Percentiles rank a stretch among this genome's conserved stretches.
Evolutionary conservation across 2,113 vertebrate genomes (phyloP).

Genomic region (Corvus moneduloides): DNA sequence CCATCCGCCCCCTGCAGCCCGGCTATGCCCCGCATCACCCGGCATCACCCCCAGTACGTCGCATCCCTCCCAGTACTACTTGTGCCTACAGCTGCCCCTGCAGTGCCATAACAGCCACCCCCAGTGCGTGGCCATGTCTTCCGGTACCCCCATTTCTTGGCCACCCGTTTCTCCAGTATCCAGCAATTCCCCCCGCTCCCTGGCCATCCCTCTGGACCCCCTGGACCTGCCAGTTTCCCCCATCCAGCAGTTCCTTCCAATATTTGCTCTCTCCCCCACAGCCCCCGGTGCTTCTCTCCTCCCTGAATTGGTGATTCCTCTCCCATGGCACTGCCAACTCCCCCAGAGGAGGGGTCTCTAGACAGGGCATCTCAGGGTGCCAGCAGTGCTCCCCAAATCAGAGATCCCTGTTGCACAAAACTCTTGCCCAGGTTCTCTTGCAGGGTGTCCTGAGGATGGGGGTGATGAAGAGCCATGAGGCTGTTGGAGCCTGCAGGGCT

Average conservation of each 20-base stretch:
- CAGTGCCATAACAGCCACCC: background rate
- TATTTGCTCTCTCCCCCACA: background rate
- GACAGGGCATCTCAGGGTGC: background rate
- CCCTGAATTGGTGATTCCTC: background rate
- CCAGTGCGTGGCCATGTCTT: fast-evolving
- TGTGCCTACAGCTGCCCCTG: background rate
- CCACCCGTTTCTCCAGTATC: background rate
- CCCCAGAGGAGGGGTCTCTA: background rate
- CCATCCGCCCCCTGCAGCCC: background rate
- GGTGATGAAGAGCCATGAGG: background rate
- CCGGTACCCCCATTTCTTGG: background rate
- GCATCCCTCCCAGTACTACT: background rate
- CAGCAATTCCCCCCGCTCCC: background rate
- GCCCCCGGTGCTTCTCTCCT: background rate
- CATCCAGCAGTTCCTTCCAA: background rate
- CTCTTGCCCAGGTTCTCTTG: background rate
- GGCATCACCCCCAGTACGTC: background rate
- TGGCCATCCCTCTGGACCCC: background rate
- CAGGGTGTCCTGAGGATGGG: fast-evolving
- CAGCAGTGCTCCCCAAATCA: background rate
- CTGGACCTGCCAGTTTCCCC: background rate
- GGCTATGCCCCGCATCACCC: background rate
- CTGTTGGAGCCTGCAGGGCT: background rate
- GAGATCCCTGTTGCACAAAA: background rate
- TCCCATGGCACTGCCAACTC: background rate